Base-by-base conservation (phyloP, 1,140 invertebrate species). In the Heliconius congener region DNA sequence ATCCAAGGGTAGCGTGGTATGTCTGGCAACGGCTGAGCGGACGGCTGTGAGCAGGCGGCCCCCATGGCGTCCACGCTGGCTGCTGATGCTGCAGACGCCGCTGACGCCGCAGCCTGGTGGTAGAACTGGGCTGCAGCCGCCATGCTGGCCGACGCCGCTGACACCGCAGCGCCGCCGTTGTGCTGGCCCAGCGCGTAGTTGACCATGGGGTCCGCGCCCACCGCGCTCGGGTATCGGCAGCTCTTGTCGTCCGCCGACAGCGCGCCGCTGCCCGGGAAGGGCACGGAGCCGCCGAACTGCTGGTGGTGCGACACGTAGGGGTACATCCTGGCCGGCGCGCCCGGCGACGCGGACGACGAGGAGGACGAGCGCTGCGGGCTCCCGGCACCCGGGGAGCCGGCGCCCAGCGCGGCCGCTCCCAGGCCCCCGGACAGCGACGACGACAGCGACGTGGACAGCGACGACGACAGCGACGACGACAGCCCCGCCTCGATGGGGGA, bases 1-100 rank as follows among this genome's bases (percentile, higher is more conserved):
- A 99, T 99, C 98, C 98, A 99, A n/a, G 98, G 98, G 94, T 99
- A 99, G 89, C 98, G 96, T 19, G 98, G 98, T 88, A 98, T 97
- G 93, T 98, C 97, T 46, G 98, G 97, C 85, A 98, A 96, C 94
- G 87, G 97, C 96, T 95, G 97, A 95, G 87, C 96, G 95, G 85
- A 96, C 87, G 81, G 95, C 95, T 88, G 96, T 88, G 94, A 82
- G 94, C 95, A 92, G 86, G 91, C 88, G 96, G 96, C 91, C 27
- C 91, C 91, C 93, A 94, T 93, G 66, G 93, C 93, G 81, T 93
- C 93, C 77, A 91, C 95, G 39, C 95, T 93, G 73, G 95, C 95
- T 55, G 95, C 95, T 4, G 95, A 95, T 27, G 95, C 95, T 39
- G 95, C 95, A 9, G 95, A 95, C 5, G 95, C 95, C 13, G 95